phyloP scores from a whole-genome alignment of 2,888 invertebrate species.

The Physocephala rufipes region DNA sequence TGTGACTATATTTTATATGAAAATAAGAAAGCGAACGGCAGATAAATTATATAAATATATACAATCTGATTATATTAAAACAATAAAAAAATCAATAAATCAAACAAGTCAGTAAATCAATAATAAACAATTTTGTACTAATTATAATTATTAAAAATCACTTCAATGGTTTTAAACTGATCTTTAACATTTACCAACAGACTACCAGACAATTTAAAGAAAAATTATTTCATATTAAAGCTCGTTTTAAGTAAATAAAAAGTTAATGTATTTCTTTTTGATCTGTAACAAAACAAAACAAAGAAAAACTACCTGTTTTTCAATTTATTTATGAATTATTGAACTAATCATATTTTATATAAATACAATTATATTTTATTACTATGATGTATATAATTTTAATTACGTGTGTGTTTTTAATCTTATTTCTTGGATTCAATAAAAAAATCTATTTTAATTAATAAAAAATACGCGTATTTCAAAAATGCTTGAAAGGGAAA shows the following conservation, averaged over 20 bases:
- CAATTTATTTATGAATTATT: slow-evolving; percentile 40
- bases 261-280: slow-evolving; percentile 48
- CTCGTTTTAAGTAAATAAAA: not conserved
- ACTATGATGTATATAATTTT: slow-evolving; percentile 38
- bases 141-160: slow-evolving; percentile 17
- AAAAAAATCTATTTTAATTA: slow-evolving; percentile 36
- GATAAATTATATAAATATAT: no score
- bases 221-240: not conserved
- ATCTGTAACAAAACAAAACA: slow-evolving; percentile 4
- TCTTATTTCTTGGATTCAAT: slow-evolving; percentile 44
- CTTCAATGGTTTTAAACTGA: not conserved
- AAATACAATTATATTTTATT: slow-evolving; percentile 17
- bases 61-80: not conserved
- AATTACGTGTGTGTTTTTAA: slow-evolving; percentile 47
- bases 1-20: not conserved
- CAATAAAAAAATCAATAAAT: no score
- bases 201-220: not conserved
- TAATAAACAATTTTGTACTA: not conserved
- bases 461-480: slow-evolving; percentile 7
- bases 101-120: slow-evolving; percentile 22
- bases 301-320: not conserved
- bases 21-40: not conserved
- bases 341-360: slow-evolving; percentile 24
- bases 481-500: no score
- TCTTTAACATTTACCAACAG: no score